Evolutionary conservation across 2,113 vertebrate genomes (phyloP).

Genomic region (Nycticebus coucang): DNA sequence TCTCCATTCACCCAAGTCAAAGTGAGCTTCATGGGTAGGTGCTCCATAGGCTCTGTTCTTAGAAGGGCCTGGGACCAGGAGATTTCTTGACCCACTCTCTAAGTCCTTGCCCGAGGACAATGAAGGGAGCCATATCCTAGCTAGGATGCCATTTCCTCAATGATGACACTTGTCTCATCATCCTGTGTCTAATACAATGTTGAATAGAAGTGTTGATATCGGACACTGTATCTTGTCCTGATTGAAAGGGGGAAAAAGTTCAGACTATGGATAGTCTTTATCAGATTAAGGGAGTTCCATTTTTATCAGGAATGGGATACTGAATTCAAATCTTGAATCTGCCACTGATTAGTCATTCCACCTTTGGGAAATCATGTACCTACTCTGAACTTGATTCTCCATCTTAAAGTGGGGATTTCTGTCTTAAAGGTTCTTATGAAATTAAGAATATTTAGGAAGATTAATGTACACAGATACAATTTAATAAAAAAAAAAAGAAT

Average conservation of each 20-base stretch:
- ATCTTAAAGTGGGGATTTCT: neutral
- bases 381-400: neutral
- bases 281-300: neutral
- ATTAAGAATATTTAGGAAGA: slow-evolving; percentile 8
- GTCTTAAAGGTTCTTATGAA: neutral
- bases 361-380: neutral
- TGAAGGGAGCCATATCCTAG: neutral
- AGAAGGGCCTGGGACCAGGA: neutral
- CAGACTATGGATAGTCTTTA: neutral
- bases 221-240: neutral
- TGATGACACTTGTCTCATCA: neutral
- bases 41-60: neutral
- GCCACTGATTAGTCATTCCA: neutral
- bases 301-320: neutral
- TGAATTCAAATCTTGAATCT: slow-evolving; percentile 3
- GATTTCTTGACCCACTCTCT: neutral
- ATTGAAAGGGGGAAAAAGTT: neutral
- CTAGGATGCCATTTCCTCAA: neutral
- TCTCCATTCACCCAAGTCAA: neutral
- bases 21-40: neutral
- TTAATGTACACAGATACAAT: no score
- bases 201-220: neutral
- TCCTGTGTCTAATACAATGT: neutral
- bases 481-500: neutral
- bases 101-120: neutral